Evolutionary conservation across 2,797 vertebrate genomes (phyloP).

Genomic region (Scolopax rusticola): DNA sequence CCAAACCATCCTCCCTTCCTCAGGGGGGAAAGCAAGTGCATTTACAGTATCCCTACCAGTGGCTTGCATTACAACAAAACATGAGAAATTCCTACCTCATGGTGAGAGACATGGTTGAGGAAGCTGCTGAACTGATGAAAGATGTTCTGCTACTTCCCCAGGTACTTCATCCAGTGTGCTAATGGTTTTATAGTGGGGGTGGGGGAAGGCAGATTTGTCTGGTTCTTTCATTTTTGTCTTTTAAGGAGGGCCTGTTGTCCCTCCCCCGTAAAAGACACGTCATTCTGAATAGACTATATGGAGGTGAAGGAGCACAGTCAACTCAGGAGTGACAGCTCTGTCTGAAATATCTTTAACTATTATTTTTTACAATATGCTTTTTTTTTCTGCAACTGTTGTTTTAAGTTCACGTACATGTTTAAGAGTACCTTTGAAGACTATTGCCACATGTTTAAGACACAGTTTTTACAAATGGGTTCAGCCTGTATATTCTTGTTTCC

Average conservation of each 20-base stretch:
- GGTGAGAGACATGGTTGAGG: neutral
- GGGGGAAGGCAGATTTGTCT: neutral
- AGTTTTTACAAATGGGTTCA: neutral
- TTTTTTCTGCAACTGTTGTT: neutral
- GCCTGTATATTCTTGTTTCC: neutral
- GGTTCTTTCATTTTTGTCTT: neutral
- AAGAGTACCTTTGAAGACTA: too few relatives aligned
- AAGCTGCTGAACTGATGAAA: neutral
- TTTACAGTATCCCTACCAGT: neutral
- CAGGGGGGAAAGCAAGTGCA: neutral
- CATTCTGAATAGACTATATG: neutral
- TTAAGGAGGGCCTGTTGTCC: neutral
- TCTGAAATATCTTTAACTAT: neutral
- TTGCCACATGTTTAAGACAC: neutral
- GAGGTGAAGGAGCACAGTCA: neutral
- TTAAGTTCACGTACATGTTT: neutral
- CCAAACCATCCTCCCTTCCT: neutral
- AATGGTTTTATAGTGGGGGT: neutral
- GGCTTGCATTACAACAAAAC: neutral
- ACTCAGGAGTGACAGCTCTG: neutral
- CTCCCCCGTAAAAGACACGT: accelerated
- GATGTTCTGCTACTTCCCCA: neutral
- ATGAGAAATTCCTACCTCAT: neutral
- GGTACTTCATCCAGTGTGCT: neutral
- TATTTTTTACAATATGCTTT: neutral